These are phyloP conservation scores for Pollimyrus isidori DNA, from an alignment of 2,113 vertebrate genomes.

Conservation along the genomic window DNA sequence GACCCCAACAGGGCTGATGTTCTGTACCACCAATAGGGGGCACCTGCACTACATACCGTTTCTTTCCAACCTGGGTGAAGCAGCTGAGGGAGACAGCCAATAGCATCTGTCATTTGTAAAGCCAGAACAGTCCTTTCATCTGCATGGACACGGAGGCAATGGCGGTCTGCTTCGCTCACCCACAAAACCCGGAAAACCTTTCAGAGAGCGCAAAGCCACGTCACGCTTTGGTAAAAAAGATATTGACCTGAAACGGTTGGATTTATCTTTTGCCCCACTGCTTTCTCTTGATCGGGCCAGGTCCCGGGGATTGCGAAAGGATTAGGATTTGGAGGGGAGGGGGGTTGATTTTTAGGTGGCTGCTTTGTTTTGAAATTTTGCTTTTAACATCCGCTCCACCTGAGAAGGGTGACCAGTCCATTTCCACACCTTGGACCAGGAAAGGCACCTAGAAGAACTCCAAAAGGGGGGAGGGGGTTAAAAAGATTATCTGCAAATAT, in stretches of 20 bases:
- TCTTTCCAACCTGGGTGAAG: background rate
- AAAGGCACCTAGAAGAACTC: background rate
- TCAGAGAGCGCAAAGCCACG: background rate
- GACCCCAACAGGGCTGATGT: background rate
- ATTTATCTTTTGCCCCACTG: background rate
- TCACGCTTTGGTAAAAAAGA: background rate
- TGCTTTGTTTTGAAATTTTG: conserved; percentile 7
- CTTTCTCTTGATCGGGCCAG: background rate
- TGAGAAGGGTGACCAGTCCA: conserved; percentile 5
- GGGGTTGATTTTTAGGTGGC: background rate
- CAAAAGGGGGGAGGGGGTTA: background rate
- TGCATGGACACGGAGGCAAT: background rate
- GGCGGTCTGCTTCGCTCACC: background rate
- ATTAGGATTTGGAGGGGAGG: background rate
- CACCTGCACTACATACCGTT: background rate
- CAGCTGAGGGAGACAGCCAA: background rate
- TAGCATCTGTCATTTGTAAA: background rate
- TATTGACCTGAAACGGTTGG: background rate
- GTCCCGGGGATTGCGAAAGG: background rate
- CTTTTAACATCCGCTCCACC: background rate
- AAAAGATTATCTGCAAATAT: background rate
- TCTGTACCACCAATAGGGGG: background rate
- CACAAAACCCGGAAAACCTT: background rate
- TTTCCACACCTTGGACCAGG: background rate
- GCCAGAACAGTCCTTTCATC: background rate